These are phyloP conservation scores for Tauraco erythrolophus DNA, from an alignment of 2,113 vertebrate species.

Conservation along the genomic window DNA sequence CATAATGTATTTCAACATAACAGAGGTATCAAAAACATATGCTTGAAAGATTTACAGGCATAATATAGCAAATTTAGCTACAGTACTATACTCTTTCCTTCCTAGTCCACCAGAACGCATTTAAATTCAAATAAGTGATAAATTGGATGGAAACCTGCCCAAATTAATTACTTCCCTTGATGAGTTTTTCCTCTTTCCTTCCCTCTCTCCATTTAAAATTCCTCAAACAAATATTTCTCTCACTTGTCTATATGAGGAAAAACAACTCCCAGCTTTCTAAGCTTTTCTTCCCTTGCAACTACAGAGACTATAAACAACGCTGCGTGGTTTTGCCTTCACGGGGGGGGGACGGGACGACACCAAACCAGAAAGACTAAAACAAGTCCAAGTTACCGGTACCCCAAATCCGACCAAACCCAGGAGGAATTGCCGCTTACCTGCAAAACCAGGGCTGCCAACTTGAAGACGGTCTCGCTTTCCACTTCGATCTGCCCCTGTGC, in stretches of 20 bases:
- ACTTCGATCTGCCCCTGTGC: constrained; percentile 90
- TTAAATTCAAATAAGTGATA: background rate
- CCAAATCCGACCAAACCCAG: rapidly evolving
- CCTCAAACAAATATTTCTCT: background rate
- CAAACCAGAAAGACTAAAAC: background rate
- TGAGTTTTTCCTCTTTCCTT: background rate
- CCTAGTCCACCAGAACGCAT: background rate
- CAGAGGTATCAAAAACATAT: background rate
- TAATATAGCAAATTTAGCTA: background rate
- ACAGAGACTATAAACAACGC: rapidly evolving
- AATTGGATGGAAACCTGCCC: background rate
- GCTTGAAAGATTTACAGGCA: background rate
- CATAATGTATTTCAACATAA: background rate
- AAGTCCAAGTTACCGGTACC: rapidly evolving
- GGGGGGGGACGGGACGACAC: rapidly evolving
- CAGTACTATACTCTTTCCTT: background rate
- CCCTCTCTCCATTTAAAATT: background rate
- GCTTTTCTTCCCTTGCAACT: background rate
- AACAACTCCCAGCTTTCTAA: background rate
- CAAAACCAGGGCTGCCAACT: constrained; percentile 89
- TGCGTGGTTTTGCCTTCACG: rapidly evolving
- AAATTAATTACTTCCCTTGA: background rate
- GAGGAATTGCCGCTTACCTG: constrained; percentile 84
- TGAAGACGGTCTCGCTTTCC: constrained; percentile 91
- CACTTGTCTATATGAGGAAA: background rate